Evolutionary conservation across 2,888 invertebrate genomes (phyloP).

Genomic region (Idaea biselata): DNA sequence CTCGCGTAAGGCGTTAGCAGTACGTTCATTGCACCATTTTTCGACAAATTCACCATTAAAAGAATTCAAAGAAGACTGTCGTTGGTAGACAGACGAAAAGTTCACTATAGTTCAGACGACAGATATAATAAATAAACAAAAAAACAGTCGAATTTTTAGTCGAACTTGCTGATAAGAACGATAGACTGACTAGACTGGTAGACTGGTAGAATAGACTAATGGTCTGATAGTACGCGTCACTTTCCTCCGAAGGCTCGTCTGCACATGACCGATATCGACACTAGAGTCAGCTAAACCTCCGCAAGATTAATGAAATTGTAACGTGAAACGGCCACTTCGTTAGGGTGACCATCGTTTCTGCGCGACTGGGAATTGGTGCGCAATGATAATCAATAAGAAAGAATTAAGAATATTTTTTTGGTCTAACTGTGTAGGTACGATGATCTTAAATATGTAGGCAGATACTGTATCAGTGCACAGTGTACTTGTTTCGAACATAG

Average conservation of each 20-base stretch:
- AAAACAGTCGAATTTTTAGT: too few species aligned
- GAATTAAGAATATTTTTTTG: too few species aligned
- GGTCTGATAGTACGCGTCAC: conserved; percentile 13
- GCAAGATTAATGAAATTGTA: conserved; percentile 1
- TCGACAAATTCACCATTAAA: neutral
- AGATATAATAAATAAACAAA: too few species aligned
- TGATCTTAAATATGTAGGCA: too few species aligned
- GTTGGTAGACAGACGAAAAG: neutral
- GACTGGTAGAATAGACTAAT: neutral
- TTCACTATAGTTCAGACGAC: neutral
- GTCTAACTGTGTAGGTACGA: too few species aligned
- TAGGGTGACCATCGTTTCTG: conserved; percentile 6
- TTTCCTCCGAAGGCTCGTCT: conserved; percentile 12
- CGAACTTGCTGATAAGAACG: neutral
- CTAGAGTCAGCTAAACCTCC: conserved; percentile 7
- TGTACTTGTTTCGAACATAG: too few species aligned
- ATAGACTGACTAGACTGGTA: neutral
- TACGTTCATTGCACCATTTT: conserved; percentile 38
- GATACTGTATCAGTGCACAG: too few species aligned
- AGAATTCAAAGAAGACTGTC: conserved; percentile 8
- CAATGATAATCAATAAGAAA: too few species aligned
- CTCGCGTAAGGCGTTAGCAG: conserved; percentile 43
- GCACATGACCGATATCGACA: conserved; percentile 13
- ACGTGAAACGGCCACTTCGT: neutral
- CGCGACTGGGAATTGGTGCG: neutral